Evolutionary conservation across 2,113 vertebrate genomes (phyloP), one percentile per base, ranked within the genome.

Genomic region (Synchiropus splendidus): DNA sequence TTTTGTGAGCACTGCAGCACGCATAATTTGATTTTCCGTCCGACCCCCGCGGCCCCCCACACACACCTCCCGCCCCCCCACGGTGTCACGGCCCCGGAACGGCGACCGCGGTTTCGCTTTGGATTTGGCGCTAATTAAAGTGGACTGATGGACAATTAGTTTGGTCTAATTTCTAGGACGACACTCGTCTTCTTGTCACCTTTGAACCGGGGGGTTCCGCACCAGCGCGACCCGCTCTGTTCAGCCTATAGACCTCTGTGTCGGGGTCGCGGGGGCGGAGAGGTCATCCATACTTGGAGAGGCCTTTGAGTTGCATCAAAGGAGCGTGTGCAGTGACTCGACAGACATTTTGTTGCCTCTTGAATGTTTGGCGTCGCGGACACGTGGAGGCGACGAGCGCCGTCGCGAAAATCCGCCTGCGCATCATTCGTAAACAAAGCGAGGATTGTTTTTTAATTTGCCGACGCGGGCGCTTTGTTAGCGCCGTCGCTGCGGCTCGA

Each of bases 131-230:
- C 47, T 83, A 80, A 84, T 78, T 75, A 70, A 81, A 75, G 61
- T 64, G 55, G 82, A 85, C 74, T 74, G 73, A 70, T 31, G 64
- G 66, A 81, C 83, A 80, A 85, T 83, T 78, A 78, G 63, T 75
- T 38, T 48, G 51, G 51, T 79, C 69, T 80, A 77, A 82, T 82
- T 84, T 81, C 64, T 57, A 70, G 61, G 58, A 70, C 50, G 64
- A 47, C 54, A 42, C 59, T 71, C 58, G 64, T 81, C 58, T 69
- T 67, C 48, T 44, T 54, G 33, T 70, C 60, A 78, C 70, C 80
- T 73, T 65, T 79, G 74, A 80, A 50, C 72, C 48, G 11, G 13
- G 6, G 49, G 66, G 45, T 54, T 2, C 37, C 37, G 8, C 65
- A 70, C 46, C 34, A 48, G 60, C 48, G 54, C 36, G 50, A 67